Base-by-base conservation (phyloP, 2,797 vertebrate genomes). In the Phoeniculus purpureus region DNA sequence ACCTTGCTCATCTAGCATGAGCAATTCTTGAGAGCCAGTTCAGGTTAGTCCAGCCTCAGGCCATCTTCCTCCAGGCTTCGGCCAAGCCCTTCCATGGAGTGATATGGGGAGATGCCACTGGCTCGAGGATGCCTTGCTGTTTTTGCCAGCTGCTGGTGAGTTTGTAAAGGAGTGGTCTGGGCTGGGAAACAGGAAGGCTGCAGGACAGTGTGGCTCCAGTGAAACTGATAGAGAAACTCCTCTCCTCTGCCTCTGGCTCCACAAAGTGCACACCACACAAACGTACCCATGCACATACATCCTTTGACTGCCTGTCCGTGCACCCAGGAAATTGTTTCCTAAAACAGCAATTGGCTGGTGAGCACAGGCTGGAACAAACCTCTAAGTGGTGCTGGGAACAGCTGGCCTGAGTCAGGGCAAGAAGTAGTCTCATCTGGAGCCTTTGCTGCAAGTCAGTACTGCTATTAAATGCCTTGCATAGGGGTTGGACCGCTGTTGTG, bases 371-470 rank as follows among this genome's bases (percentile, higher is more conserved):
- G 77, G 56, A 23, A 37, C 32, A 85, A n/a, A 59, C 3, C 15
- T 58, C 19, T 15, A 16, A 21, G 15, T 0, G 0, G 13, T 40
- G 8, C 37, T 70, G 50, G 14, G 32, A 15, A 47, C 17, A 62
- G 26, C 26, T 78, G 0, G 0, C 11, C 18, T 37, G 37, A n/a
- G 16, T 6, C 8, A 0, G 1, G 6, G 10, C 10, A 64, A 56
- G 12, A 13, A 31, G 25, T 7, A 16, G 2, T 15, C 23, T 74
- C 31, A 0, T 50, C 13, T 48, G 27, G 17, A 60, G 20, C 16
- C 25, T 68, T 71, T 68, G 56, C 12, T 60, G 29, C 12, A 19
- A 20, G 26, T 67, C 59, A 50, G 6, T 20, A 12, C 3, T 7
- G 25, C 25, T 22, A 5, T 7, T n/a, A 3, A 5, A 13, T 8